A percentile compares a stretch with the other conserved stretches of the same genome.
phyloP scores from a whole-genome alignment of 2,113 vertebrate species.

The Erythrocercus mccallii region DNA sequence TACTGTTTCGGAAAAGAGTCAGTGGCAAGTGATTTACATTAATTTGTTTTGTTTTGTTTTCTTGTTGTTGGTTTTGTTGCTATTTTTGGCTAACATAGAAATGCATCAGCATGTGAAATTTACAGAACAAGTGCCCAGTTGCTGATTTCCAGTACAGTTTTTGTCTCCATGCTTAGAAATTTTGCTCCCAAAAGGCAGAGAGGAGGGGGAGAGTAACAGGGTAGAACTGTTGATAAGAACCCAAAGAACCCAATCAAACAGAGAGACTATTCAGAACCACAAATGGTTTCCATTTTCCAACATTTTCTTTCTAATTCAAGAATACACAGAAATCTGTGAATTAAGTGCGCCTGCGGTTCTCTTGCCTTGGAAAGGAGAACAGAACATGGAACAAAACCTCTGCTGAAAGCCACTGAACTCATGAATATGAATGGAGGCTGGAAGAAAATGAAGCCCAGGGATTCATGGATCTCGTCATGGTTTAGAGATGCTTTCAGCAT shows the following conservation, averaged over 20 bases:
- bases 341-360: background rate
- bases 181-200: background rate
- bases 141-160: background rate
- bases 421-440: background rate
- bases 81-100: constrained; percentile 43
- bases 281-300: constrained; percentile 11
- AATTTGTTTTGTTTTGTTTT: background rate
- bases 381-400: background rate
- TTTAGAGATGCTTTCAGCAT: background rate
- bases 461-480: background rate
- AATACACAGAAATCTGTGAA: constrained; percentile 26
- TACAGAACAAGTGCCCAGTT: background rate
- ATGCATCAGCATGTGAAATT: constrained; percentile 20
- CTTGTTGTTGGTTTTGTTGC: constrained; percentile 18
- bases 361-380: background rate
- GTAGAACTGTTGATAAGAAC: background rate
- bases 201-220: background rate
- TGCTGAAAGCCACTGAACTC: background rate
- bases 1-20: constrained; percentile 45
- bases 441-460: background rate
- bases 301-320: background rate
- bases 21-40: constrained; percentile 55
- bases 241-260: background rate
- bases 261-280: background rate
- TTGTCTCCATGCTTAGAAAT: background rate